A percentile compares a stretch with the other conserved stretches of the same genome.
phyloP scores from a whole-genome alignment of 2,888 invertebrate genomes.

The Melanchra persicariae region DNA sequence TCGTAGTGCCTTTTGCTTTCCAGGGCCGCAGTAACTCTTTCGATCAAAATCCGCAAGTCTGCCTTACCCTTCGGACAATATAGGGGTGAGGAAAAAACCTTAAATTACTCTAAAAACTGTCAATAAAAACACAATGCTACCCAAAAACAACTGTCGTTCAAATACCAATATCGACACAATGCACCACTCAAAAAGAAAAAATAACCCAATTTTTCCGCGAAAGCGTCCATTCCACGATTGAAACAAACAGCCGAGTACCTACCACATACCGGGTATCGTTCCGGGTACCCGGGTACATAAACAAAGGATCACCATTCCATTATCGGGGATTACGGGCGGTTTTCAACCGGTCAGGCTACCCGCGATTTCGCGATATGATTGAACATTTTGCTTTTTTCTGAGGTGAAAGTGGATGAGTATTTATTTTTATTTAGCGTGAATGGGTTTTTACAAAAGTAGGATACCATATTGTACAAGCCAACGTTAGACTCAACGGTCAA shows the following conservation, averaged over 20 bases:
- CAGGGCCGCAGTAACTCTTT: no score
- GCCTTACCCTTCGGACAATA: no score
- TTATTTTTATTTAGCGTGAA: constrained; percentile 1
- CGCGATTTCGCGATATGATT: constrained; percentile 45
- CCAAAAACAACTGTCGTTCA: no score
- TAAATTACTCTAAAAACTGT: no score
- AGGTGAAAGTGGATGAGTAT: neutral
- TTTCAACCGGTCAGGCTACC: constrained; percentile 40
- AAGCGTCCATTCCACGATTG: constrained; percentile 18
- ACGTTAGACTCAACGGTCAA: neutral
- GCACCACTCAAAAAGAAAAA: constrained; percentile 8
- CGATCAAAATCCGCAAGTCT: no score
- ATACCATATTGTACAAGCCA: neutral
- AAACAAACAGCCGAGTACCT: constrained; percentile 18
- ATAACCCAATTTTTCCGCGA: neutral
- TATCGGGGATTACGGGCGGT: constrained; percentile 60
- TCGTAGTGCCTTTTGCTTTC: no score
- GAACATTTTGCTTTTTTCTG: constrained; percentile 33
- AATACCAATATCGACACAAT: no score
- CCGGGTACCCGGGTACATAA: constrained; percentile 43
- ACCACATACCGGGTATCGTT: constrained; percentile 6
- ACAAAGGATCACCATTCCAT: constrained; percentile 67
- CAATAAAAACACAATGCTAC: no score
- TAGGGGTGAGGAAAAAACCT: no score
- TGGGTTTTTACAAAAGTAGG: neutral